Conservation (phyloP, 2,888 invertebrate species). For the Campoplex nolae region DNA sequence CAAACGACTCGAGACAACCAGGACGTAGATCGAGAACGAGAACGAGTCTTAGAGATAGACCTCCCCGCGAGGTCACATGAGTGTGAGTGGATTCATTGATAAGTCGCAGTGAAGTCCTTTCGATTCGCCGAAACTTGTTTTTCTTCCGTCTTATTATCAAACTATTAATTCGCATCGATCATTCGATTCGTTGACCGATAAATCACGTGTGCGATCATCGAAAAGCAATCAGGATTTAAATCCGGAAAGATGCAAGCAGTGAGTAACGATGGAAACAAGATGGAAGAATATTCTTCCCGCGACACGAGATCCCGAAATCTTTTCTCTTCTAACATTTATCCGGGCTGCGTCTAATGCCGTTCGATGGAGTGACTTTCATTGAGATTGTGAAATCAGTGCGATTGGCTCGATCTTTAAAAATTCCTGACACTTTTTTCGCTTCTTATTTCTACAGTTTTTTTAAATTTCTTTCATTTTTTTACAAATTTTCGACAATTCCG, state of each 20-base stretch:
- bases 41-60: conserved; percentile 66
- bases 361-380: not conserved
- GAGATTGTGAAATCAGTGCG: not conserved
- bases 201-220: conserved; percentile 4
- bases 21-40: conserved; percentile 50
- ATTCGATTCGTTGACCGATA: not conserved
- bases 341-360: not conserved
- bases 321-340: not conserved
- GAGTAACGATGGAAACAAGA: conserved; percentile 4
- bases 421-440: not conserved
- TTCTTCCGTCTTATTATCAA: not conserved
- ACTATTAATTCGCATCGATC: not conserved
- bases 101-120: not conserved
- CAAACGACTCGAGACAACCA: conserved; percentile 43
- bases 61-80: conserved; percentile 79
- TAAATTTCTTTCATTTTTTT: not conserved
- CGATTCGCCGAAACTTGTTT: conserved; percentile 11
- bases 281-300: not conserved
- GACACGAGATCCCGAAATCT: not conserved
- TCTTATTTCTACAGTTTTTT: not conserved
- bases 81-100: conserved; percentile 77
- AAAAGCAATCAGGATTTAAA: conserved; percentile 8
- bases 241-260: not conserved
- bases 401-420: not conserved
- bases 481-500: no score